Percentiles rank a stretch among this genome's conserved stretches.
phyloP scores from a whole-genome alignment of 2,888 invertebrate genomes.

The Mesoligia furuncula region DNA sequence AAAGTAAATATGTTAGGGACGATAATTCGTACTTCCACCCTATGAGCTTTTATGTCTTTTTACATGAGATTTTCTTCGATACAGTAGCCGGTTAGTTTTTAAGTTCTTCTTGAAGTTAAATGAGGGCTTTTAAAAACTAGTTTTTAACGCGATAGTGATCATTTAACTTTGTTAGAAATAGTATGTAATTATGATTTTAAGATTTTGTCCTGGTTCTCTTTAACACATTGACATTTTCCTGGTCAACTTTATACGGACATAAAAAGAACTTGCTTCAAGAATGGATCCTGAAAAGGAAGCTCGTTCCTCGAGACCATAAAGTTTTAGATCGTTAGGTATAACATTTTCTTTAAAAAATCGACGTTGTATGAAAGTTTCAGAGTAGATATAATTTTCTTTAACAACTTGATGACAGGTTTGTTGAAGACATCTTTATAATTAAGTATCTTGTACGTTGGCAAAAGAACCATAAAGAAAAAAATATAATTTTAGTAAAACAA shows the following conservation, averaged over 20 bases:
- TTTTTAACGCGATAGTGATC: slow-evolving; percentile 45
- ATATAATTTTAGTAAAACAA: not conserved
- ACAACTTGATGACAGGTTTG: slow-evolving; percentile 32
- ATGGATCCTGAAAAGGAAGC: slow-evolving; percentile 8
- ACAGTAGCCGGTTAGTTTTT: slow-evolving; percentile 44
- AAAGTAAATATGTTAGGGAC: slow-evolving; percentile 54
- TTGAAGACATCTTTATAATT: slow-evolving; percentile 39
- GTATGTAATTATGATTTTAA: slow-evolving; percentile 30
- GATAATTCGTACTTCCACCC: slow-evolving; percentile 50
- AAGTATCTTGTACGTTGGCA: slow-evolving; percentile 6
- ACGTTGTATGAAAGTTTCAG: slow-evolving; percentile 33
- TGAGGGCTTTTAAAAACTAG: slow-evolving; percentile 53
- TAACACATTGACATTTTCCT: slow-evolving; percentile 35
- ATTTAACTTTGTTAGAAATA: slow-evolving; percentile 38
- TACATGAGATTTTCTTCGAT: slow-evolving; percentile 59
- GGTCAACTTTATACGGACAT: slow-evolving; percentile 19
- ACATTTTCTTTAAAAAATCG: slow-evolving; percentile 31
- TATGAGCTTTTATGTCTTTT: slow-evolving; percentile 50
- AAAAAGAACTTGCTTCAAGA: slow-evolving; percentile 26
- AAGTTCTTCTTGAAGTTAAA: slow-evolving; percentile 53
- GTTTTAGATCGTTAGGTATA: slow-evolving; percentile 16
- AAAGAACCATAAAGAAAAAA: not conserved
- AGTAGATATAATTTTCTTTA: slow-evolving; percentile 29
- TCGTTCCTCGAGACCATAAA: slow-evolving; percentile 10
- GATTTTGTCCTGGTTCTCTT: slow-evolving; percentile 23